Evolutionary conservation across 2,113 vertebrate species (phyloP), one percentile per base, ranked within the genome.

Genomic region (Tonatia bakeri): DNA sequence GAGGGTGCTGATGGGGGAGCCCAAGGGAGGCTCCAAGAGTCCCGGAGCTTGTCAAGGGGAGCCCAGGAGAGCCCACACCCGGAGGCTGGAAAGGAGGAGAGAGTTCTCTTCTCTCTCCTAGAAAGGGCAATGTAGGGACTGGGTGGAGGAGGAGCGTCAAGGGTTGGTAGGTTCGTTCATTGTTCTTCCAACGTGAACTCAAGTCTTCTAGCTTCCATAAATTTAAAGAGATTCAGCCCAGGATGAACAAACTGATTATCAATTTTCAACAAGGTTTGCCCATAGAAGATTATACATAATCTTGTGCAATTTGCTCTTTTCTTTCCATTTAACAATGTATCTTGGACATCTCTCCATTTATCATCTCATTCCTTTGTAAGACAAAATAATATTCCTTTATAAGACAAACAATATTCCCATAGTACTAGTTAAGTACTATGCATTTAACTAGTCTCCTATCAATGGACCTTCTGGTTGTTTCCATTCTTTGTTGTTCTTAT

Each of bases 311-410:
- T 90, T 88, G 80, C 67, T 70, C 47, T 88, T 94, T 73, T 83
- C 52, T 82, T 28, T 47, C 40, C 14, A 87, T 45, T 72, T 72
- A 87, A 52, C 43, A 64, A 76, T 92, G n/a, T 59, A 81, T 80
- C 75, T 87, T 90, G 17, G 52, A 75, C 17, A 79, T 69, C 76
- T 70, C 92, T 81, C 83, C 56, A 24, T 40, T 91, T 91, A 64
- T 56, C 38, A 65, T 56, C 12, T 54, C 33, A 33, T 52, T 69
- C 17, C 65, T 90, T 90, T 87, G 52, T 96, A 92, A 85, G 38
- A 69, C 70, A 96, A 80, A 97, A 52, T 14, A 90, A 22, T 65
- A 87, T 22, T 69, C 64, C 64, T 90, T 90, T 87, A 59, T 96
- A 92, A 85, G 43, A 69, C 69, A 96, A 83, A 52, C 16, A 90